These are phyloP conservation scores for Callopanchax toddi DNA, from an alignment of 2,113 vertebrate species.

Conservation along the genomic window DNA sequence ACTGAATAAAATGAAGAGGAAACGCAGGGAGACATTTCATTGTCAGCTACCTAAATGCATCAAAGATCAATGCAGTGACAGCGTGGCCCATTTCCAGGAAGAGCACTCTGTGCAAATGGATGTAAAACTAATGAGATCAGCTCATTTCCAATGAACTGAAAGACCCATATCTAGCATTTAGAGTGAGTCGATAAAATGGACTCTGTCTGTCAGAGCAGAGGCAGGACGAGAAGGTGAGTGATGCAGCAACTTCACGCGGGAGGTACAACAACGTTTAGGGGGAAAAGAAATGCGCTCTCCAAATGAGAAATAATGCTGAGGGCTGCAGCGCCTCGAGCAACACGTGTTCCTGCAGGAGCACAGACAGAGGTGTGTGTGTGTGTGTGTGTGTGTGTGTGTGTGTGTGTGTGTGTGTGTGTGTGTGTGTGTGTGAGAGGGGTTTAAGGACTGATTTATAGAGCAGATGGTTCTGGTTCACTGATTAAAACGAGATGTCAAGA, in stretches of 20 bases:
- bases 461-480: conserved; percentile 26
- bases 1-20: conserved; percentile 9
- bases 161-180: conserved; percentile 19
- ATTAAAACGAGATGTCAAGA: conserved; percentile 71
- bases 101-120: conserved; percentile 60
- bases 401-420: not conserved
- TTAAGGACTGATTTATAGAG: conserved; percentile 28
- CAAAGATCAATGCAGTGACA: conserved; percentile 43
- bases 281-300: conserved; percentile 8
- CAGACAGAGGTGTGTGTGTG: not conserved
- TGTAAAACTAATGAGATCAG: conserved; percentile 63
- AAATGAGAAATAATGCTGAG: conserved; percentile 44
- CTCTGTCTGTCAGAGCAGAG: conserved; percentile 23
- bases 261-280: conserved; percentile 5
- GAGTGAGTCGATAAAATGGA: conserved; percentile 27
- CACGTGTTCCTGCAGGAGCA: conserved; percentile 3
- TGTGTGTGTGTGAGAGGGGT: not conserved
- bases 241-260: conserved; percentile 13
- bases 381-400: not conserved
- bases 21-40: conserved; percentile 42
- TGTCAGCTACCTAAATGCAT: conserved; percentile 37
- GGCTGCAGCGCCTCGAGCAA: conserved; percentile 11
- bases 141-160: conserved; percentile 42
- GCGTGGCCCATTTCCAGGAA: conserved; percentile 45
- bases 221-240: conserved; percentile 8